Conservation (phyloP, 1,140 invertebrate genomes). For the Chymomyza costata region DNA sequence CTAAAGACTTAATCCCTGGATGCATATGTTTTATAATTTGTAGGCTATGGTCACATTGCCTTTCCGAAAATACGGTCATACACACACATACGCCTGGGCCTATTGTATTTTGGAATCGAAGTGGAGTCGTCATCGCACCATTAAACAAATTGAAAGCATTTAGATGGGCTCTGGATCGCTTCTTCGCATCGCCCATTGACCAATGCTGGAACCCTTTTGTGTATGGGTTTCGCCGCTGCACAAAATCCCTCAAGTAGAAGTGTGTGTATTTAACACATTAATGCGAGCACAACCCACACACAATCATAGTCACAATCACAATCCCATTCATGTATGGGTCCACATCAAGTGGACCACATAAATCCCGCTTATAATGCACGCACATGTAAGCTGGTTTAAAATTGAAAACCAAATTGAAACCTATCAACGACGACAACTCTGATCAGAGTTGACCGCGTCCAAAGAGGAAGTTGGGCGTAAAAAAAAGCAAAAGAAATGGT, state of each 20-base stretch:
- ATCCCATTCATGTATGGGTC: no score
- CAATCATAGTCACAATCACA: no score
- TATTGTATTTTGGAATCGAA: no score
- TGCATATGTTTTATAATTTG: no score
- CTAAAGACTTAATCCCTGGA: no score
- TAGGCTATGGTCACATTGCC: no score
- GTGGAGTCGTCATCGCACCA: constrained; percentile 50
- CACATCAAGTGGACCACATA: constrained; percentile 65
- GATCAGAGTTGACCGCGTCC: constrained; percentile 22
- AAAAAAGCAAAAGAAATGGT: constrained; percentile 56
- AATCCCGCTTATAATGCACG: constrained; percentile 67
- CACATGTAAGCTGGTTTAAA: constrained; percentile 52
- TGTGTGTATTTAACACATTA: constrained; percentile 61
- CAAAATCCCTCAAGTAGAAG: neutral
- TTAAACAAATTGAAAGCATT: constrained; percentile 71
- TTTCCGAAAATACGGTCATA: no score
- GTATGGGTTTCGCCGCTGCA: no score
- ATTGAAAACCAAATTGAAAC: constrained; percentile 29
- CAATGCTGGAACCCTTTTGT: constrained; percentile 27
- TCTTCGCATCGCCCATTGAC: constrained; percentile 52
- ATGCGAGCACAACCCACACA: constrained; percentile 26
- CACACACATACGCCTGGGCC: no score
- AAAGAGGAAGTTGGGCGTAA: constrained; percentile 32
- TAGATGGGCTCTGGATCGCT: constrained; percentile 44
- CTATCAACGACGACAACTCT: constrained; percentile 32